Evolutionary conservation across 2,888 invertebrate species (phyloP), one percentile per base, ranked within the genome.

Genomic region (Mythimna pallens): DNA sequence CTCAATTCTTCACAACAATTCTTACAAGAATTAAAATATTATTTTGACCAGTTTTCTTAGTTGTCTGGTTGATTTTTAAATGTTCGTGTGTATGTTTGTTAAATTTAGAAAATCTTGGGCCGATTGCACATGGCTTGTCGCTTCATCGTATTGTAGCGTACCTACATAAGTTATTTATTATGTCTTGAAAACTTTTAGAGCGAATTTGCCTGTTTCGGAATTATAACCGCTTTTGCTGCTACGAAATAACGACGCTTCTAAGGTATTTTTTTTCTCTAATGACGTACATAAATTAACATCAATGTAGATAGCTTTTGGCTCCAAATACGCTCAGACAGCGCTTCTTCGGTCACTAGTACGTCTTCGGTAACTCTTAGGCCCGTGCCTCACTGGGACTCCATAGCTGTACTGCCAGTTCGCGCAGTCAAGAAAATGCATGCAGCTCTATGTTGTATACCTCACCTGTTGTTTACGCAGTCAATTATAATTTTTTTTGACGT

Each of bases 141-240:
- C 5, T 30, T 75, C 61, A 79, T 79, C 73, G 73, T 79, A 62
- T 58, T 17, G 10, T 78, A 10, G 36, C 7, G 3, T 17, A 52
- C 6, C n/a, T 17, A 54, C 12, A 47, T 54, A 40, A 22, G 3
- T 43, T 66, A 12, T 47, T 43, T 43, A 12, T 14, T 22, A 5
- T 22, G 22, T 22, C 10, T 36, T 40, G 43, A 54, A 30, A 47
- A 54, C 6, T 20, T n/a, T 22, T n/a, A 22, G 1, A 34, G 52
- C 20, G 4, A 40, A n/a, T 10, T 36, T 54, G 2, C 4, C 47
- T 70, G 17, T 3, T 54, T 70, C n/a, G 8, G 17, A 40, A 54
- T 40, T 9, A n/a, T 20, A 50, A 50, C 10, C 59, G 36, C 36
- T 36, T 2, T 34, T 36, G 17, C 6, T 57, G 30, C 57, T 57